A percentile compares a stretch with the other conserved stretches of the same genome.
These are phyloP conservation scores for Archilochus colubris DNA, from an alignment of 2,113 vertebrate genomes.

Conservation along the genomic window DNA sequence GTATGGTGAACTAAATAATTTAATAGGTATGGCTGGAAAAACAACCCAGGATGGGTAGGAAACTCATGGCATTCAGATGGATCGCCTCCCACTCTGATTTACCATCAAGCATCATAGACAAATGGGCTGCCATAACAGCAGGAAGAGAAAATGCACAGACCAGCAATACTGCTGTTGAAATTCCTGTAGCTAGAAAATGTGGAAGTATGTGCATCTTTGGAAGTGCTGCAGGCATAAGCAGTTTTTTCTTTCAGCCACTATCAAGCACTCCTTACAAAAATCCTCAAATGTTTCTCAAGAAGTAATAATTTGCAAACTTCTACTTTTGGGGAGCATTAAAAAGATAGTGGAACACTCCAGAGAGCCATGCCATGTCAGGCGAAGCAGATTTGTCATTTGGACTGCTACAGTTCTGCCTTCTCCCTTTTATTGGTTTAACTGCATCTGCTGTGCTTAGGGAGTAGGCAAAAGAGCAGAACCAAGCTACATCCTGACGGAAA, in stretches of 20 bases:
- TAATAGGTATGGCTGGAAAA: background rate
- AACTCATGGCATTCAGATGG: background rate
- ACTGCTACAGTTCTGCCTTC: background rate
- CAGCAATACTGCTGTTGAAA: background rate
- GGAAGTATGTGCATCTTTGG: background rate
- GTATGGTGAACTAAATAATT: background rate
- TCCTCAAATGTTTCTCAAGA: background rate
- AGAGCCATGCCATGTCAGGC: background rate
- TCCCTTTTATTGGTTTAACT: background rate
- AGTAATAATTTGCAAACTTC: background rate
- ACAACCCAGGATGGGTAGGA: background rate
- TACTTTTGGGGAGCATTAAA: background rate
- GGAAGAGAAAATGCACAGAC: background rate
- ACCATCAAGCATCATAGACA: background rate
- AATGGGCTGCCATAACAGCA: background rate
- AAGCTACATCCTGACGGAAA: background rate
- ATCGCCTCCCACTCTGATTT: background rate
- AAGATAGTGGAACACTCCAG: background rate
- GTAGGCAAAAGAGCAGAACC: background rate
- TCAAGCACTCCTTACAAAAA: background rate
- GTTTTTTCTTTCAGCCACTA: background rate
- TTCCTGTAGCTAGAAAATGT: background rate
- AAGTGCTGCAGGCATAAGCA: background rate
- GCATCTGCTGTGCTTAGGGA: background rate
- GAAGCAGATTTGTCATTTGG: background rate